Percentiles rank a stretch among this genome's conserved stretches.
phyloP scores from a whole-genome alignment of 2,113 vertebrate species.

The Terrapene triunguis region DNA sequence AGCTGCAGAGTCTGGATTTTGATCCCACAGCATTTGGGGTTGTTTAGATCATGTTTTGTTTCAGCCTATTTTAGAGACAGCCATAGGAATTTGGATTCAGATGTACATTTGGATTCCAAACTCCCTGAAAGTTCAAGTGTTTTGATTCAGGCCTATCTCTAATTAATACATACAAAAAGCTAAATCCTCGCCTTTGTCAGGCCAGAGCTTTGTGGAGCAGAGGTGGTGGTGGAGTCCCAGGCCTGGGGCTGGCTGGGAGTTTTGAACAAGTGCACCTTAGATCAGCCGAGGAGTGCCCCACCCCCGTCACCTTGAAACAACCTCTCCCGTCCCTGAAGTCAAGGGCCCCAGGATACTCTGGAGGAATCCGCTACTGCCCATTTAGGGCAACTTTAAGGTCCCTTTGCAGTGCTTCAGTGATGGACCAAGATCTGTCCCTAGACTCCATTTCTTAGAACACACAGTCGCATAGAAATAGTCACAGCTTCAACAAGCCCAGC shows the following conservation, averaged over 20 bases:
- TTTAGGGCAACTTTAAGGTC: neutral
- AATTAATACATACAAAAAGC: neutral
- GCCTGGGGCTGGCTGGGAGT: neutral
- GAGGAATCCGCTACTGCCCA: neutral
- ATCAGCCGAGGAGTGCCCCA: neutral
- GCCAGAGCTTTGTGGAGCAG: neutral
- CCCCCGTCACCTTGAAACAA: neutral
- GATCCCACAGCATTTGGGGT: neutral
- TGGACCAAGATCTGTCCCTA: neutral
- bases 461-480: neutral
- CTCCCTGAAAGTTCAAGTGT: neutral
- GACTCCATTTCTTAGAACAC: slow-evolving; percentile 8
- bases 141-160: neutral
- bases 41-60: neutral
- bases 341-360: neutral
- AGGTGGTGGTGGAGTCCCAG: neutral
- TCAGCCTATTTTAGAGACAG: neutral
- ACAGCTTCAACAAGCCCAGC: neutral
- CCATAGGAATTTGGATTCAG: neutral
- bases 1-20: neutral
- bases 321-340: neutral
- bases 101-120: neutral
- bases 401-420: neutral
- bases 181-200: neutral
- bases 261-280: neutral